These are phyloP conservation scores for Cataglyphis albicans DNA, from an alignment of 2,888 invertebrate genomes.

Conservation along the genomic window DNA sequence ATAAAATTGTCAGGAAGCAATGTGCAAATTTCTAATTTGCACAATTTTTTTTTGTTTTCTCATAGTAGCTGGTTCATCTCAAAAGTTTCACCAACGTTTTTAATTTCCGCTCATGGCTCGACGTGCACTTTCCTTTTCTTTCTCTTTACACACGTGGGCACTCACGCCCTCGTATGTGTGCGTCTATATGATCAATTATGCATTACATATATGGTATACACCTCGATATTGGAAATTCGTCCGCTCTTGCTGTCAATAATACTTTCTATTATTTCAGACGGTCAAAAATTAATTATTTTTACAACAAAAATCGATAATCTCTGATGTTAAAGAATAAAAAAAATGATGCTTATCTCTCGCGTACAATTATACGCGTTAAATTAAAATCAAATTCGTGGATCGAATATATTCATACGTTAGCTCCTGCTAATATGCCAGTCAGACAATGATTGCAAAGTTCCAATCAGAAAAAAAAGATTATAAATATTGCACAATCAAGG, in stretches of 20 bases:
- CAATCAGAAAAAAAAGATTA: constrained; percentile 48
- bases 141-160: constrained; percentile 66
- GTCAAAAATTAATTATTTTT: not conserved
- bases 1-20: too few species aligned
- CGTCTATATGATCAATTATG: constrained; percentile 80
- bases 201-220: constrained; percentile 82
- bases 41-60: not conserved
- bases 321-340: not conserved
- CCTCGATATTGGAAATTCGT: constrained; percentile 61
- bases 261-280: constrained; percentile 6
- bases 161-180: constrained; percentile 64
- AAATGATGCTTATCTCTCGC: not conserved
- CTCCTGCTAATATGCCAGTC: constrained; percentile 11
- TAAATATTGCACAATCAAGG: constrained; percentile 69
- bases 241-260: constrained; percentile 58
- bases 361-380: not conserved
- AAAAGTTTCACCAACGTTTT: constrained; percentile 7
- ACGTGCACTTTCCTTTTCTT: constrained; percentile 12
- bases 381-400: not conserved
- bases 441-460: constrained; percentile 44
- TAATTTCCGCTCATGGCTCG: constrained; percentile 19
- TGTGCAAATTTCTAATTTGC: too few species aligned
- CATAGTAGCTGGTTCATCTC: not conserved
- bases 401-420: not conserved
- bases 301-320: not conserved